Base-by-base conservation (phyloP, 2,888 invertebrate genomes). In the Liopterus haemorrhoidalis region DNA sequence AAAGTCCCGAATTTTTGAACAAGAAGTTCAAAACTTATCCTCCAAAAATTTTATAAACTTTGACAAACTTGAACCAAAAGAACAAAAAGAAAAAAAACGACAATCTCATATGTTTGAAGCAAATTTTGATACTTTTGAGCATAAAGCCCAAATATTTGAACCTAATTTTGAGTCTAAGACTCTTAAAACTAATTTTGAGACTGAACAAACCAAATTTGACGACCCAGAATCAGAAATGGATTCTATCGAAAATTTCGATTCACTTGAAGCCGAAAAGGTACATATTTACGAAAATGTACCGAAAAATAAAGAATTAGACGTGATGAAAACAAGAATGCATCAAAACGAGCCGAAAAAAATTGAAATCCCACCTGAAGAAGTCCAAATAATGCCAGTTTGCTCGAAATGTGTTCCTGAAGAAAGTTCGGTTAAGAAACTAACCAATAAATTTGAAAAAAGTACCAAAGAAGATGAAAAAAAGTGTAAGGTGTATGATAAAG, bases 231-330 rank as follows among this genome's bases (percentile, higher is more conserved):
- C n/a, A n/a, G n/a, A n/a, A n/a, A n/a, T n/a, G n/a, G n/a, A n/a
- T n/a, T n/a, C n/a, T n/a, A n/a, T n/a, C n/a, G n/a, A 53, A 33
- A 59, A 48, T 50, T 62, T 58, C 41, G 66, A 66, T 50, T 62
- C 64, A 3, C 51, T 65, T 32, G 65, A 66, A 51, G 41, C 57
- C 3, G 57, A 60, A 15, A 49, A 54, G 39, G 46, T 48, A 18
- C 61, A 62, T 41, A 57, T 63, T 21, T 65, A 67, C 47, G 67
- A 67, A 52, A 65, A 65, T 49, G 39, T 66, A n/a, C 43, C 43
- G 8, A 45, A 45, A 36, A 40, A 43, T 15, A 45, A 41, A 28
- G 41, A 48, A 8, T 27, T 41, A 11, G 31, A 46, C 6, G 25
- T 42, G 31, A 35, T 36, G 20, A 41, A 21, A 49, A 41, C 22